Percentiles rank a stretch among this genome's conserved stretches.
These are phyloP conservation scores for Phortica magna DNA, from an alignment of 2,888 invertebrate species.

Conservation along the genomic window DNA sequence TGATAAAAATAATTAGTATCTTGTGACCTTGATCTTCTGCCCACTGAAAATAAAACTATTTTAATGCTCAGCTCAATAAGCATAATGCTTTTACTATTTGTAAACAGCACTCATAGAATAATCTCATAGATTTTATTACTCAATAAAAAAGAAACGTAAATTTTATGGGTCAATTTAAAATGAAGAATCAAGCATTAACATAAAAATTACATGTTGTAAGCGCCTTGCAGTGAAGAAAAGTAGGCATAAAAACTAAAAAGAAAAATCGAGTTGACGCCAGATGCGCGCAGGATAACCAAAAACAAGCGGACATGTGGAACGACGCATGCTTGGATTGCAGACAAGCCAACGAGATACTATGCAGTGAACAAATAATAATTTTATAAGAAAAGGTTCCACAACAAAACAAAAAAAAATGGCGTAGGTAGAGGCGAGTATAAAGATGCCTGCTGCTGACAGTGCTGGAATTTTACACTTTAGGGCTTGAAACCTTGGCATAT, in stretches of 20 bases:
- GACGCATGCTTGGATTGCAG: not conserved
- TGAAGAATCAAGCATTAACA: too few species aligned
- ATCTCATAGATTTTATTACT: too few species aligned
- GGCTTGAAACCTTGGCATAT: not conserved
- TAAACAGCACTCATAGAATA: too few species aligned
- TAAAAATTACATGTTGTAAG: not conserved
- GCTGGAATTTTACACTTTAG: too few species aligned
- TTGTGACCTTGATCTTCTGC: too few species aligned
- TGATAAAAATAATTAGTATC: too few species aligned
- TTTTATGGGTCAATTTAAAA: too few species aligned
- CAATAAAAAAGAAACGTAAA: too few species aligned
- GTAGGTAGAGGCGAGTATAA: constrained; percentile 4
- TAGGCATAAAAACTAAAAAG: too few species aligned
- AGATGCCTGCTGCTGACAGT: constrained; percentile 48
- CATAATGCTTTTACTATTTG: too few species aligned
- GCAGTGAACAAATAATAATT: not conserved
- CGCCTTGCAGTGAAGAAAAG: not conserved
- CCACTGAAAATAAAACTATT: too few species aligned
- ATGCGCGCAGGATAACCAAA: constrained; percentile 31
- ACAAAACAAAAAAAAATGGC: not conserved
- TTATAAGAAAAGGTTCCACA: not conserved
- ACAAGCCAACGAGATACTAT: not conserved
- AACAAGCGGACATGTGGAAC: not conserved
- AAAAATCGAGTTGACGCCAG: constrained; percentile 29
- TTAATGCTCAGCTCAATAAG: too few species aligned